Conservation (phyloP, 2,888 invertebrate genomes). For the Papilio demoleus region DNA sequence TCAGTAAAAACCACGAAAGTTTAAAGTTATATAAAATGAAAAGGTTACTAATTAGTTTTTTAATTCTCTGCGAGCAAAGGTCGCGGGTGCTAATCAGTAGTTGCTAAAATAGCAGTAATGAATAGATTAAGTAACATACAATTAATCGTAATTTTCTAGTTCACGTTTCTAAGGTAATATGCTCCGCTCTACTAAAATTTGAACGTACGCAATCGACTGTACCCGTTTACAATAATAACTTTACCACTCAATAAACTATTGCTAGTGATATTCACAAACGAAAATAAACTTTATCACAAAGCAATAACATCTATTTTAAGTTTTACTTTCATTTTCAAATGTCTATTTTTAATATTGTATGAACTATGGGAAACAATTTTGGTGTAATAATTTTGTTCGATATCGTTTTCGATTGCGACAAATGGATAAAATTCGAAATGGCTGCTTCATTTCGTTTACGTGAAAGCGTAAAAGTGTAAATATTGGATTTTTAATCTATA, state of each 20-base stretch:
- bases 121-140: conserved; percentile 8
- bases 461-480: conserved; percentile 1
- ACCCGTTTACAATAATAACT: conserved; percentile 11
- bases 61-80: no score
- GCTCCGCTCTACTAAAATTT: conserved; percentile 41
- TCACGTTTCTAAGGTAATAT: conserved; percentile 39
- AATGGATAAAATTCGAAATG: conserved; percentile 9
- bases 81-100: background rate
- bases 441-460: background rate
- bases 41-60: no score
- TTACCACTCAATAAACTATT: conserved; percentile 11
- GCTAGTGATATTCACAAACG: background rate
- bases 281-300: conserved; percentile 19
- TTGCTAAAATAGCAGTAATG: background rate
- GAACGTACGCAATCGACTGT: conserved; percentile 41
- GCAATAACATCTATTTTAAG: conserved; percentile 8
- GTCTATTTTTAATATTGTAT: background rate
- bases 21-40: no score
- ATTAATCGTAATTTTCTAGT: conserved; percentile 37
- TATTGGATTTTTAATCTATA: background rate
- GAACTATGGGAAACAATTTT: conserved; percentile 33
- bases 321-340: conserved; percentile 17
- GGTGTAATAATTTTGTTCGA: conserved; percentile 28
- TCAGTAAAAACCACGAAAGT: no score
- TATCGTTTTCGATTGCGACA: conserved; percentile 25